Percentiles rank a stretch among this genome's conserved stretches.
Evolutionary conservation across 2,888 invertebrate species (phyloP).

Genomic region (Pherbina coryleti): DNA sequence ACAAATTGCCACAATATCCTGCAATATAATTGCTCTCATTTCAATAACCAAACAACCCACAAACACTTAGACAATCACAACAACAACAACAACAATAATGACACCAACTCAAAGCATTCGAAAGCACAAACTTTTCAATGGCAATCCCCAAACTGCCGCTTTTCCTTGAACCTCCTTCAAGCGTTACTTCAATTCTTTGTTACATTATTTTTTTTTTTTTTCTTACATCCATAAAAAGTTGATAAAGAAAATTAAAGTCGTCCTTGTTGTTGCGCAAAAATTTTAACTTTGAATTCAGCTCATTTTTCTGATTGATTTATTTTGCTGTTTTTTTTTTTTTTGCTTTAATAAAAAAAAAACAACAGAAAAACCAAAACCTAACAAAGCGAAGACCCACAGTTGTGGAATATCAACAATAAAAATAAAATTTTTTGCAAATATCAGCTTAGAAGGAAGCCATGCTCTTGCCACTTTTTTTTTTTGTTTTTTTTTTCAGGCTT

Average conservation of each 20-base stretch:
- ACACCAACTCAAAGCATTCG: no score
- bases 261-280: background rate
- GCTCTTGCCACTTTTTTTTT: no score
- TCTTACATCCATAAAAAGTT: background rate
- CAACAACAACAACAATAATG: background rate
- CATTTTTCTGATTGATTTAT: slow-evolving; percentile 49
- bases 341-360: slow-evolving; percentile 2
- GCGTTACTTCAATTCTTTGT: no score
- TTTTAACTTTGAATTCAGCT: slow-evolving; percentile 45
- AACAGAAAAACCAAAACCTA: background rate
- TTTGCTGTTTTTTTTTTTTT: slow-evolving; percentile 20
- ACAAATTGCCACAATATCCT: background rate
- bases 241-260: background rate
- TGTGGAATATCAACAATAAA: no score
- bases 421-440: no score
- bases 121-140: no score
- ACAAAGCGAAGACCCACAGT: background rate
- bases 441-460: no score
- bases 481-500: no score
- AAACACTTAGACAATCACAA: background rate
- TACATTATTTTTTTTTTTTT: no score
- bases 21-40: slow-evolving; percentile 9
- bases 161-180: no score
- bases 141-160: no score
- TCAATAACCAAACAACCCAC: background rate